Evolutionary conservation across 1,140 invertebrate genomes (phyloP), one percentile per base, ranked within the genome.

Genomic region (Agraylea sexmaculata): DNA sequence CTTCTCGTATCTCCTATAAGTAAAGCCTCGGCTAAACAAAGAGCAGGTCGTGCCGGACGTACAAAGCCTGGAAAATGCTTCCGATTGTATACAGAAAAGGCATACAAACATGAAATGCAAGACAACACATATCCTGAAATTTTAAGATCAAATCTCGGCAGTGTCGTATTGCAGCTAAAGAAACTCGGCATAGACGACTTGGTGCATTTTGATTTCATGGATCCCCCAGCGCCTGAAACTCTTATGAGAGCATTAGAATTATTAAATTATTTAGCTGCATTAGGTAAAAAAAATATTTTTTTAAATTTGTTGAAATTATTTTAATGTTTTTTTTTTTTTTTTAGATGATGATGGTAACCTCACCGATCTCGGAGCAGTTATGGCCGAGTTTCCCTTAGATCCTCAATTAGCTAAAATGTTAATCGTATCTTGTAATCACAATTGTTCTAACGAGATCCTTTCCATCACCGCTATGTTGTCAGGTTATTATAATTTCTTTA

Each of bases 141-240:
- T 67, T 69, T 99, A 42, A 61, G 92, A 52, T 96, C 91, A 17
- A 98, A 98, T 75, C 74, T 97, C 51, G 91, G 91, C 17, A 72
- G 92, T 42, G 94, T 99, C 45, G 95, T 99, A 30, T 64, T 99
- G 39, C 95, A 99, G 68, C 68, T 99, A 50, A 99, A 99, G 61
- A 99, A 99, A 69, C 73, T 99, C 23, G 96, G 96, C 47, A 99
- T 99, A 52, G 93, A 99, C 59, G 96, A 99, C 71, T 68, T 99
- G 51, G 95, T 99, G 22, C 95, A 99, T 64, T 99, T 99, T 68
- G 95, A 99, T 68, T 99, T 99, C 63, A 99, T 99, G 95, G 95
- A 99, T 71, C 95, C 95, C 12, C 95, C 95, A 16, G 96, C 96
- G n/a, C 96, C 96, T 0, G 95, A 99, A 74, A 99, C 96, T 0